Evolutionary conservation across 2,888 invertebrate genomes (phyloP).

Genomic region (Sinotaia quadrata): DNA sequence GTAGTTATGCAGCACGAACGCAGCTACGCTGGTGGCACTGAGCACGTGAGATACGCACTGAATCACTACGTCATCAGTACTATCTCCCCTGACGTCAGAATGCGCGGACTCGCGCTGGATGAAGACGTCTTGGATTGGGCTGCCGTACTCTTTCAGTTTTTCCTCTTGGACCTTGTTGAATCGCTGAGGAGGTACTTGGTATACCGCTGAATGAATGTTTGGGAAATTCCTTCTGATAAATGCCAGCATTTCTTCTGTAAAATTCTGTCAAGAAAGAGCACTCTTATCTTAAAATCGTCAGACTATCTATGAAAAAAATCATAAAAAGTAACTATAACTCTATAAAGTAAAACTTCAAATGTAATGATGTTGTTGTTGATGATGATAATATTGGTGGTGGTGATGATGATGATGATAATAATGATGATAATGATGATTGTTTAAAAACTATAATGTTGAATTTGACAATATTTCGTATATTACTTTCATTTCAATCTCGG

Average conservation of each 20-base stretch:
- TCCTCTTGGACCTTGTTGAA: not conserved
- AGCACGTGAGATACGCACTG: not conserved
- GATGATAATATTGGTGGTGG: no score
- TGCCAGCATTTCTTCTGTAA: not conserved
- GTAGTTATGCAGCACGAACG: slow-evolving; percentile 13
- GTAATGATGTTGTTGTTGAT: no score
- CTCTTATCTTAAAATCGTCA: no score
- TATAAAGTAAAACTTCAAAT: no score
- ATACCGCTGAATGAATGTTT: not conserved
- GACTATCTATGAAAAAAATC: no score
- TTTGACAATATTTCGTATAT: no score
- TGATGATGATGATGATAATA: no score
- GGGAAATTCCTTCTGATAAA: not conserved
- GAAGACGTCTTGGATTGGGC: not conserved
- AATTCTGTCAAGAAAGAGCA: no score
- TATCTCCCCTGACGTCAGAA: not conserved
- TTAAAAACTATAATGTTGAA: no score
- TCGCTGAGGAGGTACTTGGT: not conserved
- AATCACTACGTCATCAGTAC: not conserved
- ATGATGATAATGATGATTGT: no score
- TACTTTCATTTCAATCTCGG: no score
- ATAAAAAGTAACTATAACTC: no score
- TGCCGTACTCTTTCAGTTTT: not conserved
- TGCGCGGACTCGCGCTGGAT: not conserved
- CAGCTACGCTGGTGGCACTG: not conserved